Percentiles rank a stretch among this genome's conserved stretches.
These are phyloP conservation scores for Oryzias sinensis DNA, from an alignment of 2,797 vertebrate genomes.

Conservation along the genomic window DNA sequence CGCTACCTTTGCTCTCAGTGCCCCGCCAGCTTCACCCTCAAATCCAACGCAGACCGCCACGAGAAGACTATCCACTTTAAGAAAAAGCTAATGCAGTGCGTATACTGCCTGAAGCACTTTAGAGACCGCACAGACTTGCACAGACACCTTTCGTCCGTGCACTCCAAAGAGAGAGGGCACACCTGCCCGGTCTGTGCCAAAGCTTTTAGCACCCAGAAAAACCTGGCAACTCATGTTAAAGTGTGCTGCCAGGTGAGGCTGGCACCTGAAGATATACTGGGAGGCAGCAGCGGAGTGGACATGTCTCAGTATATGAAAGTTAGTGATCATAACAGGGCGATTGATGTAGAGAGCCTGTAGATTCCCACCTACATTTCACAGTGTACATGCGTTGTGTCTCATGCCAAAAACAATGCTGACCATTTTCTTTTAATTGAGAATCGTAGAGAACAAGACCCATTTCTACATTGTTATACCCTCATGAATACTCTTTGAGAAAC, in stretches of 20 bases:
- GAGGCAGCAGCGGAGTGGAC: slow-evolving; percentile 47
- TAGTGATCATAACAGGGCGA: slow-evolving; percentile 44
- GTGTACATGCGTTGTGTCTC: slow-evolving; percentile 15
- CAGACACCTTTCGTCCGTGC: slow-evolving; percentile 75
- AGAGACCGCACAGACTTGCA: slow-evolving; percentile 82
- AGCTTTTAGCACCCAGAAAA: slow-evolving; percentile 82
- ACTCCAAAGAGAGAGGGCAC: slow-evolving; percentile 70
- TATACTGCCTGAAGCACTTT: slow-evolving; percentile 76
- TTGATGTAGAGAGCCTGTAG: slow-evolving; percentile 54
- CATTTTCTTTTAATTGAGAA: slow-evolving; percentile 11
- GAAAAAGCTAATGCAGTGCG: slow-evolving; percentile 83
- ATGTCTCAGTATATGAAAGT: slow-evolving; percentile 58
- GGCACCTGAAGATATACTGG: slow-evolving; percentile 40
- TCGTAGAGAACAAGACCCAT: slow-evolving; percentile 21
- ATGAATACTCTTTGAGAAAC: slow-evolving; percentile 33
- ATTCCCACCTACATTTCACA: slow-evolving; percentile 5
- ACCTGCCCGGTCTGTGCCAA: slow-evolving; percentile 75
- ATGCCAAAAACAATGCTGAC: slow-evolving; percentile 46
- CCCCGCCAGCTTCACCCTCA: slow-evolving; percentile 83
- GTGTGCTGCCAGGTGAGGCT: slow-evolving; percentile 74
- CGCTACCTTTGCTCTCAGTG: slow-evolving; percentile 84
- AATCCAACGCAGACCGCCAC: slow-evolving; percentile 83
- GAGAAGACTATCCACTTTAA: slow-evolving; percentile 84
- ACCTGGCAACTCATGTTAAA: slow-evolving; percentile 78
- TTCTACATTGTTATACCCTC: slow-evolving; percentile 28